phyloP scores from a whole-genome alignment of 2,888 invertebrate species.

The Xanthorhoe spadicearia region DNA sequence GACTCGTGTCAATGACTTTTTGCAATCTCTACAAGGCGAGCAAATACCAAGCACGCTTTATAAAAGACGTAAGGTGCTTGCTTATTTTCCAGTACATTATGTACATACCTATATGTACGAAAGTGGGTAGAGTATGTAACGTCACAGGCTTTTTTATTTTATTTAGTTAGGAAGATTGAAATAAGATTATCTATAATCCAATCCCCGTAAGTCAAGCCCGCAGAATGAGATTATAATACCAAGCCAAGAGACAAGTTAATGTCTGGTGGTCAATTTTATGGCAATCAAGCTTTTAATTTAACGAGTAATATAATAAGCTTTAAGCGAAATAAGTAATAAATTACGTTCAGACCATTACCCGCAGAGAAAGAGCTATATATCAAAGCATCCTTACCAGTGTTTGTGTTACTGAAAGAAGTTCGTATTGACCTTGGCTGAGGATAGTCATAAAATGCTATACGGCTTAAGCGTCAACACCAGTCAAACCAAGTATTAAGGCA shows the following conservation, averaged over 20 bases:
- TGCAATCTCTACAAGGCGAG: conserved; percentile 20
- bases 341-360: conserved; percentile 33
- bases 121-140: background rate
- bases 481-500: conserved; percentile 40
- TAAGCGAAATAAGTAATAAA: conserved; percentile 24
- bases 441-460: conserved; percentile 37
- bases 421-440: conserved; percentile 40
- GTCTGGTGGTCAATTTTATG: background rate
- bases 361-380: conserved; percentile 35
- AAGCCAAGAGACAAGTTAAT: background rate
- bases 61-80: background rate
- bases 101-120: background rate
- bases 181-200: background rate
- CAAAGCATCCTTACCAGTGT: conserved; percentile 32
- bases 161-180: background rate
- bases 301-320: conserved; percentile 20
- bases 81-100: background rate
- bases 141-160: too few species aligned
- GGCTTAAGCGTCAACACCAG: conserved; percentile 28
- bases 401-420: conserved; percentile 30
- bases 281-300: conserved; percentile 1
- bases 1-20: conserved; percentile 7
- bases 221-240: background rate
- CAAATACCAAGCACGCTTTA: background rate
- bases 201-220: background rate